Evolutionary conservation across 1,140 invertebrate species (phyloP), one percentile per base, ranked within the genome.

Genomic region (Caenorhabditis inopinata): DNA sequence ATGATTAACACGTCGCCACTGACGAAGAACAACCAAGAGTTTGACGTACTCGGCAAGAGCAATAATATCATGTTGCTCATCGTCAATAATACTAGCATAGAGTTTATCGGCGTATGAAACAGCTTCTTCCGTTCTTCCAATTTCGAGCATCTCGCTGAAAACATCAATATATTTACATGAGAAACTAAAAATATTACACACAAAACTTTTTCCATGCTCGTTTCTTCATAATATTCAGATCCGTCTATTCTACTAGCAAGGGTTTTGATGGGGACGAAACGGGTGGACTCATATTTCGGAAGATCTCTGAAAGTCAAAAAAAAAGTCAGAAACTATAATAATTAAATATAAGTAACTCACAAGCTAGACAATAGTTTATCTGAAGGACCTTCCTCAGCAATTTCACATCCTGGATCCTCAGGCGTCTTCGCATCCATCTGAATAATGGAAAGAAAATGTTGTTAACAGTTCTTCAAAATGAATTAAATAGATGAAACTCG

Each of bases 281-380:
- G 58, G n/a, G 16, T 35, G 11, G 58, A 42, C 6, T 68, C 58
- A 32, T 68, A 32, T 68, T 68, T 68, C 6, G 58, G 58, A 3
- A 68, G 32, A 11, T 68, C 58, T 68, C 58, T 68, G 58, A 51
- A 51, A 51, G n/a, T n/a, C n/a, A n/a, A n/a, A n/a, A n/a, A n/a
- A n/a, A n/a, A n/a, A n/a, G n/a, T n/a, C n/a, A n/a, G n/a, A n/a
- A n/a, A n/a, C n/a, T n/a, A n/a, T n/a, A 51, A 5, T 51, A 23
- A 42, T 42, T 42, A 42, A 42, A n/a, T n/a, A n/a, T n/a, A n/a
- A n/a, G n/a, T n/a, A n/a, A 42, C 38, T 42, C 38, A 42, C 38
- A 42, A 42, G 14, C 6, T 7, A 7, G 38, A 42, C 14, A 14
- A 5, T 42, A 14, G 38, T 14, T 42, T 42, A 14, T 14, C 14